Conservation (phyloP, 2,888 invertebrate genomes). For the Drosophila sordidula region DNA sequence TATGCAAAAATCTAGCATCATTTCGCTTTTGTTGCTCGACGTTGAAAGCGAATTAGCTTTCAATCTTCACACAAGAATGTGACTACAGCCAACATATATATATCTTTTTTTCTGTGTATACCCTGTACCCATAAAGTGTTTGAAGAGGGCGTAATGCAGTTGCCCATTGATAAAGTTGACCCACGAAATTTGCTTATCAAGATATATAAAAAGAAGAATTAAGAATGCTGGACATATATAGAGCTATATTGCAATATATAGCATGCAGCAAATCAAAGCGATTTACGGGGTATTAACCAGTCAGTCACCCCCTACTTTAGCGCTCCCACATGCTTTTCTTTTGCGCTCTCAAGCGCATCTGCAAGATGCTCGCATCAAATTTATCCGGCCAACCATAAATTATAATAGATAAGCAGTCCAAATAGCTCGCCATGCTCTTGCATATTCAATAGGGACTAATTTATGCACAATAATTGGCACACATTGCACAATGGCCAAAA, state of each 20-base stretch:
- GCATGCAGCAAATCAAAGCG: background rate
- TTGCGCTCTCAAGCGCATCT: conserved; percentile 44
- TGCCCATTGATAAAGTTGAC: no score
- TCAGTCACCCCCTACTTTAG: background rate
- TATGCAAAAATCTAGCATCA: conserved; percentile 8
- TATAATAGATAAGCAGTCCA: conserved; percentile 35
- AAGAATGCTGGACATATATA: no score
- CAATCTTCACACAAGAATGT: conserved; percentile 7
- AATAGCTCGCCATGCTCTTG: conserved; percentile 42
- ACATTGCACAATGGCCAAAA: conserved; percentile 66
- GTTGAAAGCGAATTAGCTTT: conserved; percentile 30
- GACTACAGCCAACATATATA: background rate
- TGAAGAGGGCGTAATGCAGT: no score
- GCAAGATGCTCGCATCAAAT: conserved; percentile 35
- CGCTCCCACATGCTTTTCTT: conserved; percentile 6
- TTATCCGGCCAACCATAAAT: conserved; percentile 48
- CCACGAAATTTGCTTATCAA: no score
- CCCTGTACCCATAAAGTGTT: background rate
- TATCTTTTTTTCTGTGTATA: background rate
- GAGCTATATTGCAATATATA: no score
- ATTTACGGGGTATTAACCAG: background rate
- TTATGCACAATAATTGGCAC: conserved; percentile 76
- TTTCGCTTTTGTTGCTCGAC: conserved; percentile 14
- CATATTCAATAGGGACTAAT: conserved; percentile 70
- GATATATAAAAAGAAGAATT: no score